Base-by-base conservation (phyloP, 1,140 invertebrate species). In the Apis dorsata region DNA sequence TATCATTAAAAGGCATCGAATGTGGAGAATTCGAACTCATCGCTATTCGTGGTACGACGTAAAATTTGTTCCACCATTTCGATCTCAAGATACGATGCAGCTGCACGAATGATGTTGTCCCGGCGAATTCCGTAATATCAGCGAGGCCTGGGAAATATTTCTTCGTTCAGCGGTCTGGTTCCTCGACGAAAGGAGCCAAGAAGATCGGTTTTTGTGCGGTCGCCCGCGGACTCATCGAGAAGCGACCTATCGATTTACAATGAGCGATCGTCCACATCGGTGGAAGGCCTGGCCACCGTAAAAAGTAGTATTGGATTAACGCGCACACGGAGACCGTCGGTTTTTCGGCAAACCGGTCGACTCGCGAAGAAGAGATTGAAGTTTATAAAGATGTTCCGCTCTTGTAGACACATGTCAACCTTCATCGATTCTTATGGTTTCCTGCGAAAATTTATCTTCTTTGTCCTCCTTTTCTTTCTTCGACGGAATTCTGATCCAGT, bases 261-360 rank as follows among this genome's bases (percentile, higher is more conserved):
- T 86, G 88, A 88, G 86, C 74, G 74, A 81, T 77, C 71, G 78
- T 73, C 68, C 59, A 44, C 81, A 65, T 84, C 49, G 70, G 62
- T 86, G 77, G 78, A 73, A 86, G 34, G 5, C 60, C 62, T 79
- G 77, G 53, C 5, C 59, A 13, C 51, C 13, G 2, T 77, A 89
- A 89, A 89, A 89, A 89, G 81, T 88, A 88, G 88, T 88, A 89
- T 89, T 89, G 86, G 87, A 89, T 89, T 89, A 89, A 88, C 87
- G 84, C 88, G 86, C 66, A 49, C 77, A 84, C 72, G 70, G 79
- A 88, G 77, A 44, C 70, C 44, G 62, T 60, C 62, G 51, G 60
- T 88, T 89, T 89, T 89, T 88, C 81, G 81, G 71, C 65, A n/a
- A 76, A 80, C 59, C 62, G 55, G 65, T 21, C 78, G 71, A 57